These are phyloP conservation scores for Mustela lutreola DNA, from an alignment of 2,113 vertebrate genomes.

Conservation along the genomic window DNA sequence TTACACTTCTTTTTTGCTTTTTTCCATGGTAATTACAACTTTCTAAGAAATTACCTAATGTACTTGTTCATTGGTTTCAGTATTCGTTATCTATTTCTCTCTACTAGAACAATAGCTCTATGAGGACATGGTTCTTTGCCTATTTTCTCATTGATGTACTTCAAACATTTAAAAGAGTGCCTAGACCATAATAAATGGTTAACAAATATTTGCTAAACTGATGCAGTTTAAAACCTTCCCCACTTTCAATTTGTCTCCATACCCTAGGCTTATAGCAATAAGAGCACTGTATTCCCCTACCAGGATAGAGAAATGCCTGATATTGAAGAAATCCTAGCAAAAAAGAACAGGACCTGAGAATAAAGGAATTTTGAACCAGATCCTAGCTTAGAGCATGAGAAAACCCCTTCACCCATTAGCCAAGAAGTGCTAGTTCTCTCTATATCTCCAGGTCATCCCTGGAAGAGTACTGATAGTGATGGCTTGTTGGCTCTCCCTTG, in stretches of 20 bases:
- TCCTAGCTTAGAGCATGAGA: not conserved
- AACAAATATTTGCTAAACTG: not conserved
- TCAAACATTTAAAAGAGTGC: not conserved
- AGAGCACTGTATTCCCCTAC: not conserved
- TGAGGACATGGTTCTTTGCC: not conserved
- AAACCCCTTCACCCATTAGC: not conserved
- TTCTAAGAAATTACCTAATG: not conserved
- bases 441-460: not conserved
- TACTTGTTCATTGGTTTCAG: not conserved
- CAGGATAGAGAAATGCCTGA: not conserved
- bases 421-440: not conserved
- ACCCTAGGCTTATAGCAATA: not conserved
- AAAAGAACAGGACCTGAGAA: not conserved
- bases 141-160: not conserved
- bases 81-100: not conserved
- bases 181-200: not conserved
- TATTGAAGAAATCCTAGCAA: slow-evolving; percentile 6
- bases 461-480: not conserved
- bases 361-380: not conserved
- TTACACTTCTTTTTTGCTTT: not conserved
- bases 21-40: not conserved
- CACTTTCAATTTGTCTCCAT: not conserved
- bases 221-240: not conserved
- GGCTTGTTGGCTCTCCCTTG: not conserved
- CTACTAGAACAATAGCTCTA: not conserved